Evolutionary conservation across 35 echinoderm and acorn worm genomes (phyloP).

Genomic region (Heliocidaris erythrogramma): DNA sequence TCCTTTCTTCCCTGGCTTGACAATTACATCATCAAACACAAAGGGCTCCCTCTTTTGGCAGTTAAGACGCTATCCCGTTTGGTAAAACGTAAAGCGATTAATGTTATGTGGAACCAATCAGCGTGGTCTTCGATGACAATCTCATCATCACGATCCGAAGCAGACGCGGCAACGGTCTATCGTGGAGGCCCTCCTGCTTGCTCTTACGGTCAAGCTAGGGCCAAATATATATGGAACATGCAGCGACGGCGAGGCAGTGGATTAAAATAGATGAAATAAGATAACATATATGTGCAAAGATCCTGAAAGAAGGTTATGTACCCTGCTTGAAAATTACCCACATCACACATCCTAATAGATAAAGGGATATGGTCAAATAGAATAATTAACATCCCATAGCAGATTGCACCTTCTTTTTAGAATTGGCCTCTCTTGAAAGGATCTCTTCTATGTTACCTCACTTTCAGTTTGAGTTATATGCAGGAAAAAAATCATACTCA

Average conservation of each 20-base stretch:
- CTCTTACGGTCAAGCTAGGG: not conserved
- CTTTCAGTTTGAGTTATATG: not conserved
- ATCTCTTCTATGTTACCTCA: too few species aligned
- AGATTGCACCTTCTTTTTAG: not conserved
- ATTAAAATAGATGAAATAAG: not conserved
- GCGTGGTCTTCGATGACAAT: not conserved
- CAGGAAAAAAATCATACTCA: not conserved
- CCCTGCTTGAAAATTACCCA: not conserved
- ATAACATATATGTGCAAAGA: not conserved
- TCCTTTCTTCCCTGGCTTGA: not conserved
- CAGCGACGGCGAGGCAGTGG: constrained; percentile 27
- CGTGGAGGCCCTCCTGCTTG: not conserved
- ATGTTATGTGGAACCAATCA: constrained; percentile 50
- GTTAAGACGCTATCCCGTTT: constrained; percentile 34
- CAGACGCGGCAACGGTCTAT: not conserved
- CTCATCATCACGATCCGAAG: constrained; percentile 14
- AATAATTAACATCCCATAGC: not conserved
- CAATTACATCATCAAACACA: constrained; percentile 4
- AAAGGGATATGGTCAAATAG: not conserved
- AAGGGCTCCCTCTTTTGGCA: constrained; percentile 34
- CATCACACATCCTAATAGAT: not conserved
- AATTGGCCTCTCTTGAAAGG: not conserved
- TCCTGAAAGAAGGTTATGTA: not conserved
- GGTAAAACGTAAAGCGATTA: constrained; percentile 1
- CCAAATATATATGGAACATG: not conserved